Evolutionary conservation across 2,888 invertebrate genomes (phyloP), one percentile per base, ranked within the genome.

Genomic region (Ceraclea dissimilis): DNA sequence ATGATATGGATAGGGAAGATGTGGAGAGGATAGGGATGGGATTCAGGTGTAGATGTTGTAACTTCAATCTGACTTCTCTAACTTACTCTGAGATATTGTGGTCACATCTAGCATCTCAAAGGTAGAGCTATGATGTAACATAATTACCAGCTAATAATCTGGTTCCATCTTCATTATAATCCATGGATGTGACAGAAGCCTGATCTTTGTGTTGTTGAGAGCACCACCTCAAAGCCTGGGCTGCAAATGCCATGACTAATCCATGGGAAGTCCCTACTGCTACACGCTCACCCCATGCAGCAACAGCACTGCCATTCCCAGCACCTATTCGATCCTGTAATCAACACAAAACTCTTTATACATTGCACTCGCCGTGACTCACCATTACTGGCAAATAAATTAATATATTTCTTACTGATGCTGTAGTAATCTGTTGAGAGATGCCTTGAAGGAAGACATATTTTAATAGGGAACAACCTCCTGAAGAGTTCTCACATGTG

Each of bases 201-300:
- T 87, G 84, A 65, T 86, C 84, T 49, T 77, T 74, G 46, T 85
- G 82, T 49, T 78, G 75, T 63, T 82, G 76, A 66, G 86, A 86
- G 62, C 92, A 94, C 93, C 93, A 96, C 67, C 91, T 85, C 62
- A 96, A 73, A 10, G 89, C 89, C 73, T 96, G 95, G 44, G 90
- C 85, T 77, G 91, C 90, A 73, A 93, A 93, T 54, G 92, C 85
- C 22, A 97, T 76, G 53, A 94, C 82, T 63, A 93, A 85, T 1
- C 97, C 96, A 72, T 95, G 93, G 21, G 94, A 93, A 26, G 95
- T 97, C 34, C 97, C 97, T 26, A 96, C 83, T n/a, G 90, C 90
- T 60, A 95, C 82, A 71, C 88, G 84, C 54, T 87, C 85, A 8
- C 83, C 78, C 62, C 79, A 81, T 4, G 88, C 88, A 63, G 90